Conservation (phyloP, 92 coral and sea anemone species). For the Pocillopora grandis region DNA sequence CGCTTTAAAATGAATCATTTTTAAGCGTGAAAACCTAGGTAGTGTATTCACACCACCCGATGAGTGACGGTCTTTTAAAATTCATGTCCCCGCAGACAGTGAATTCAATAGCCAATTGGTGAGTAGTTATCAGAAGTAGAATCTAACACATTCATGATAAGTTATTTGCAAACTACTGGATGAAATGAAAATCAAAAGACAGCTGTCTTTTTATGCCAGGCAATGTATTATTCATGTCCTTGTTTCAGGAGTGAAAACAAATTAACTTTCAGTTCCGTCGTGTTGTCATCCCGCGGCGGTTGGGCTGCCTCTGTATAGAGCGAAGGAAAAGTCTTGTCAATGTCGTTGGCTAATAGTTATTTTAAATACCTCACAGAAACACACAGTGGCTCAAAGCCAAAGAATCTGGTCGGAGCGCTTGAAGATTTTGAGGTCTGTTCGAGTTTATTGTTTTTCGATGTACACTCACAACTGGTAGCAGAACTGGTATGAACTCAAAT, state of each 20-base stretch:
- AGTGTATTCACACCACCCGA: too few species aligned
- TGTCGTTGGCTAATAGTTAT: too few species aligned
- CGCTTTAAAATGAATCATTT: too few species aligned
- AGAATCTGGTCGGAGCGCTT: too few species aligned
- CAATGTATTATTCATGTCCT: not conserved
- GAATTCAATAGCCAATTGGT: not conserved
- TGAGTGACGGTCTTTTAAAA: not conserved
- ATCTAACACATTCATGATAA: not conserved
- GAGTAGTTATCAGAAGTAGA: not conserved
- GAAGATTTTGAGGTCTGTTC: too few species aligned
- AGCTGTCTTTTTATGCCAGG: not conserved
- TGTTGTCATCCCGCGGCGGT: not conserved
- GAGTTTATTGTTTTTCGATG: too few species aligned
- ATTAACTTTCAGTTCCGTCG: not conserved
- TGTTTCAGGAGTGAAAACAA: not conserved
- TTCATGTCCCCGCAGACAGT: not conserved
- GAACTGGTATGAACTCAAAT: too few species aligned
- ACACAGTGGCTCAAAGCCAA: too few species aligned
- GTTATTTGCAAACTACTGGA: not conserved
- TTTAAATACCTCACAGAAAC: too few species aligned
- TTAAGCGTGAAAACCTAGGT: too few species aligned
- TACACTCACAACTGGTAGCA: too few species aligned
- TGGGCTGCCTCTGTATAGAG: not conserved
- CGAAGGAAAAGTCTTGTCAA: not conserved
- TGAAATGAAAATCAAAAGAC: not conserved